These are phyloP conservation scores for Enteromius fasciolatus DNA, from an alignment of 2,797 vertebrate species.

Conservation along the genomic window DNA sequence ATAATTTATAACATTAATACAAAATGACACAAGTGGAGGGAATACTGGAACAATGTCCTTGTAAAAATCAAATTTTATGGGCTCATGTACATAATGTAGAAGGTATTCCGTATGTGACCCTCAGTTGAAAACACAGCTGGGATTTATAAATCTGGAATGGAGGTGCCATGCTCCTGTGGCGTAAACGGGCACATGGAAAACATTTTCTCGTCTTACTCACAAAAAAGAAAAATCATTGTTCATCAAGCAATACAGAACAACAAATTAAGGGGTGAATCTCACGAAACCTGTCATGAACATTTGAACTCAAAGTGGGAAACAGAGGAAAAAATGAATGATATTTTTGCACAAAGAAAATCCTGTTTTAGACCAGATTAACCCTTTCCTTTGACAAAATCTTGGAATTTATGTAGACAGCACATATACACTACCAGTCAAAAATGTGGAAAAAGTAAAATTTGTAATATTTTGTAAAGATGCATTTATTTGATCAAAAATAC, in stretches of 20 bases:
- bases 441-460: no score
- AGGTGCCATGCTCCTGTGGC: slow-evolving; percentile 67
- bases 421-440: no score
- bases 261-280: background rate
- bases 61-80: slow-evolving; percentile 72
- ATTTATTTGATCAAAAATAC: no score
- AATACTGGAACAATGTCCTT: slow-evolving; percentile 65
- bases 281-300: slow-evolving; percentile 64
- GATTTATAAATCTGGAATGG: slow-evolving; percentile 72
- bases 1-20: slow-evolving; percentile 39
- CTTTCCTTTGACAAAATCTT: no score
- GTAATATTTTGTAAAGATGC: no score
- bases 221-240: slow-evolving; percentile 60
- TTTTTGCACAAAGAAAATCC: slow-evolving; percentile 56
- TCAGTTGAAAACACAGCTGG: slow-evolving; percentile 75
- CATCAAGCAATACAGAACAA: slow-evolving; percentile 61
- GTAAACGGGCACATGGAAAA: slow-evolving; percentile 69
- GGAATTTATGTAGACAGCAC: no score
- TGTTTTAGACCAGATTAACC: no score
- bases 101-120: slow-evolving; percentile 73
- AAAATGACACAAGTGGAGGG: slow-evolving; percentile 55
- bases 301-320: slow-evolving; percentile 5
- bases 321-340: no score
- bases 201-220: slow-evolving; percentile 64
- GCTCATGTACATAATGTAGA: slow-evolving; percentile 69